Conservation (phyloP, 2,888 invertebrate species). For the Lycophotia porphyrea region DNA sequence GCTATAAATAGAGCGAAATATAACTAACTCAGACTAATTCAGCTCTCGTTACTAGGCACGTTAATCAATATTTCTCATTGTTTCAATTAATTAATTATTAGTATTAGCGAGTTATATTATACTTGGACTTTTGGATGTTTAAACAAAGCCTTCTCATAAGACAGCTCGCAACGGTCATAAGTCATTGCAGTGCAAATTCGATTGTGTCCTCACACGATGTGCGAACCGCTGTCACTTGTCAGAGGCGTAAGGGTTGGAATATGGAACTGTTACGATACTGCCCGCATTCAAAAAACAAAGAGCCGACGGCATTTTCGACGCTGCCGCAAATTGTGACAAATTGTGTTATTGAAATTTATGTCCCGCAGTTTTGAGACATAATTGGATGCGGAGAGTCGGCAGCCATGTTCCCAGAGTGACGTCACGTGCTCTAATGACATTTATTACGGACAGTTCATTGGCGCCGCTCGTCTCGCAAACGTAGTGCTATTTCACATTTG, state of each 20-base stretch:
- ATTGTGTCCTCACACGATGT: constrained; percentile 66
- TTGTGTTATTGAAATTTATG: constrained; percentile 88
- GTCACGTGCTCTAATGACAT: constrained; percentile 86
- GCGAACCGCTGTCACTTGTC: constrained; percentile 57
- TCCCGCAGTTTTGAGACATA: constrained; percentile 87
- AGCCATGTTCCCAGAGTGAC: constrained; percentile 82
- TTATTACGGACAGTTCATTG: constrained; percentile 87
- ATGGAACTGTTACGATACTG: constrained; percentile 67
- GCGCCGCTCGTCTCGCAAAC: constrained; percentile 79
- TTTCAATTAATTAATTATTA: constrained; percentile 6
- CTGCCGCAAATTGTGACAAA: constrained; percentile 86
- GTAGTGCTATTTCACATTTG: constrained; percentile 77
- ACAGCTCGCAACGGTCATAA: constrained; percentile 33
- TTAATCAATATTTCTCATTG: constrained; percentile 1
- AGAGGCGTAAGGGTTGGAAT: constrained; percentile 59
- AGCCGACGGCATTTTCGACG: constrained; percentile 71
- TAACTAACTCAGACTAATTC: not conserved
- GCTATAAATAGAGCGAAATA: constrained; percentile 25
- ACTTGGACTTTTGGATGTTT: not conserved
- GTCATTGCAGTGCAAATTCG: constrained; percentile 63
- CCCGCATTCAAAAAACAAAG: constrained; percentile 80
- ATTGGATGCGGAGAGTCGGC: constrained; percentile 85
- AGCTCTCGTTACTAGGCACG: not conserved
- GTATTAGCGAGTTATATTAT: not conserved
- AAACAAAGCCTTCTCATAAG: constrained; percentile 3